These are phyloP conservation scores for Isoperla grammatica DNA, from an alignment of 2,888 invertebrate genomes.

Conservation along the genomic window DNA sequence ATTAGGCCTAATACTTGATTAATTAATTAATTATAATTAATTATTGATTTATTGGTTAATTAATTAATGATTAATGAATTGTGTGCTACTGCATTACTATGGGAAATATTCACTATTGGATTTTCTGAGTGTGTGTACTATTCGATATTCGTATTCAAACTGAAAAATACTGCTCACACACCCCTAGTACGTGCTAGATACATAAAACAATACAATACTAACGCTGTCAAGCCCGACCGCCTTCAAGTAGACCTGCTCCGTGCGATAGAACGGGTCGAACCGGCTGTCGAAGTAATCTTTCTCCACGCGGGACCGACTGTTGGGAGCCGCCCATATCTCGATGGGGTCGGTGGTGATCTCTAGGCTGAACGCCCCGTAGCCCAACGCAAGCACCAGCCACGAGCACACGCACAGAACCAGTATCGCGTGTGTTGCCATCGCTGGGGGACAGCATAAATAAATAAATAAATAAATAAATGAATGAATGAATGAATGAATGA, in stretches of 20 bases:
- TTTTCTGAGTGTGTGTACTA: too few species aligned
- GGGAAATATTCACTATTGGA: too few species aligned
- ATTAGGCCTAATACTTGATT: too few species aligned
- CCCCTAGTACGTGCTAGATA: too few species aligned
- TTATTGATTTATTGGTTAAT: too few species aligned
- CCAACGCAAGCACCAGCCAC: slow-evolving; percentile 55
- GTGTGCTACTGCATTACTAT: too few species aligned
- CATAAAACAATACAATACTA: slow-evolving; percentile 35
- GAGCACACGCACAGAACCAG: slow-evolving; percentile 58
- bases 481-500: too few species aligned
- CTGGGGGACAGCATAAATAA: slow-evolving; percentile 39
- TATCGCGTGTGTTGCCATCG: slow-evolving; percentile 62
- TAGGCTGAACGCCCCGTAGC: slow-evolving; percentile 62
- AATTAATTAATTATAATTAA: too few species aligned
- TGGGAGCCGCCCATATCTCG: slow-evolving; percentile 87
- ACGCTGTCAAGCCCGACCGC: slow-evolving; percentile 52
- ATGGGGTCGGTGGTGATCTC: slow-evolving; percentile 82
- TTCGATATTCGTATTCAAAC: too few species aligned
- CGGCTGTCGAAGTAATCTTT: slow-evolving; percentile 81
- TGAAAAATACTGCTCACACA: too few species aligned
- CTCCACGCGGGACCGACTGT: slow-evolving; percentile 72
- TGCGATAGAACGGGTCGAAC: slow-evolving; percentile 85
- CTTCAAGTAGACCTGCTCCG: slow-evolving; percentile 82
- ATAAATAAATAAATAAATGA: too few species aligned
- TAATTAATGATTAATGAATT: too few species aligned